Evolutionary conservation across 2,888 invertebrate species (phyloP).

Genomic region (Xestia rhomboidea): DNA sequence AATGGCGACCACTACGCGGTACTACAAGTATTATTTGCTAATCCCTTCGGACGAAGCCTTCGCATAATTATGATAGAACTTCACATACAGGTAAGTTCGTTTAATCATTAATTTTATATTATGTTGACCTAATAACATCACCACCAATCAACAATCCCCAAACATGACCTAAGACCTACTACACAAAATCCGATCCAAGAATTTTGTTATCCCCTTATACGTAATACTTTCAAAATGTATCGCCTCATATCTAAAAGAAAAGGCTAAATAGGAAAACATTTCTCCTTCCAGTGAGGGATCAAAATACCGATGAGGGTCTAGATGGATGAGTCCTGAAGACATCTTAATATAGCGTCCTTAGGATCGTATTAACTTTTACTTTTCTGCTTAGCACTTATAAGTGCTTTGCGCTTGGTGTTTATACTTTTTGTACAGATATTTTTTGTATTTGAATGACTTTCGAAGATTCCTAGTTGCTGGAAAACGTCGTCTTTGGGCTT

Average conservation of each 20-base stretch:
- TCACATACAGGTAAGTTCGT: too few relatives aligned
- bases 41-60: too few relatives aligned
- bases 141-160: background rate
- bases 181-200: slow-evolving; percentile 12
- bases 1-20: too few relatives aligned
- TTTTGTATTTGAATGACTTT: background rate
- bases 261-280: slow-evolving; percentile 51
- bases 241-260: slow-evolving; percentile 16
- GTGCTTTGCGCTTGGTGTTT: background rate
- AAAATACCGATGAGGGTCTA: slow-evolving; percentile 58
- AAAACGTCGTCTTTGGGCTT: too few relatives aligned
- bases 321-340: slow-evolving; percentile 51
- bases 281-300: slow-evolving; percentile 37
- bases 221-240: slow-evolving; percentile 20
- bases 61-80: too few relatives aligned
- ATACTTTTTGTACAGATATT: too few relatives aligned
- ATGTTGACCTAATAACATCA: background rate
- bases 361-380: slow-evolving; percentile 28
- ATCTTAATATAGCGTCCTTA: slow-evolving; percentile 45
- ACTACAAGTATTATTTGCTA: too few relatives aligned
- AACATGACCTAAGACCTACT: background rate
- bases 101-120: too few relatives aligned
- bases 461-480: too few relatives aligned
- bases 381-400: slow-evolving; percentile 16
- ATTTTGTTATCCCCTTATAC: slow-evolving; percentile 10